Base-by-base conservation (phyloP, 2,113 vertebrate species). In the Stigmatopora nigra region DNA sequence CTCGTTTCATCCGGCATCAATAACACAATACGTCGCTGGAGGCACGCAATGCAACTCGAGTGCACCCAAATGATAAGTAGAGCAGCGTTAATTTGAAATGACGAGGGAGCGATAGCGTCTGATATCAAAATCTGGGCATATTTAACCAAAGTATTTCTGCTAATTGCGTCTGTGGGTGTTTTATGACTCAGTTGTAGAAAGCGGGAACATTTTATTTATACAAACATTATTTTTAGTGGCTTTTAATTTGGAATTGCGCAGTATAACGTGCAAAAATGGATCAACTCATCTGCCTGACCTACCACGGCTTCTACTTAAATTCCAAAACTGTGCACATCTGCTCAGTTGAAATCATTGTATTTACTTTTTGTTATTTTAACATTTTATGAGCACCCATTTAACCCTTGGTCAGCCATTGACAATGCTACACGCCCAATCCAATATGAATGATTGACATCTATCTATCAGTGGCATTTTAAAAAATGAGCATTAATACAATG, bases 1-100 rank as follows among this genome's bases (percentile, higher is more conserved):
- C 44, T 47, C 53, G 52, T 61, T 78, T 80, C 68, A 71, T 76
- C 57, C 66, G 45, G 20, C 41, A 15, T 51, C 60, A 41, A 9
- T 17, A 51, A 51, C 48, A 7, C 63, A 52, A 60, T 63, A 67
- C 49, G 38, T 35, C 64, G 61, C 52, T 51, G 56, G 16, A 22
- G 51, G 45, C 58, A 62, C 64, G 38, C 67, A 31, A 5, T 22
- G 9, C 19, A 22, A 52, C 53, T 35, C 16, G 55, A 55, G 49
- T 20, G 36, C 36, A 20, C 19, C 8, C 5, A 60, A 49, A 12
- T 52, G 78, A 61, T 61, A 59, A 67, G 14, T 63, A 15, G 60
- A 58, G 53, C 67, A 0, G 4, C 61, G 63, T 55, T 58, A 64
- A 70, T 72, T 20, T 63, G 68, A 76, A 69, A 36, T 67, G 71